Evolutionary conservation across 2,113 vertebrate species (phyloP).

Genomic region (Nibea coibor): DNA sequence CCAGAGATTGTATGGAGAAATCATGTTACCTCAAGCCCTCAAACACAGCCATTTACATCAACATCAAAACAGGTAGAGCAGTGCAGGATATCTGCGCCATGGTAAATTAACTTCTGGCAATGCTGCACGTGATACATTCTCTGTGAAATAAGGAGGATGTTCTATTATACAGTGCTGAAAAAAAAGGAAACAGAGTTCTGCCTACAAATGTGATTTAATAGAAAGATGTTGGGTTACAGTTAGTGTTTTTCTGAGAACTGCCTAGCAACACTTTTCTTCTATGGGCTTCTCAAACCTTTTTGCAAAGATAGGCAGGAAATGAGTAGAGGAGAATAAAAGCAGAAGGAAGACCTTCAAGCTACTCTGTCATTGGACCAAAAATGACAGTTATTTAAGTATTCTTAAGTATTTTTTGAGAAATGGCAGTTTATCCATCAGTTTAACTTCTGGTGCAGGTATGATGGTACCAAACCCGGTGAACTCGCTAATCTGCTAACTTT

Average conservation of each 20-base stretch:
- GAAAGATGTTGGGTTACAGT: constrained; percentile 11
- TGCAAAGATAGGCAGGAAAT: background rate
- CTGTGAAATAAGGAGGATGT: constrained; percentile 48
- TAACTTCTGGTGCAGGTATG: background rate
- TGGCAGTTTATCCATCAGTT: background rate
- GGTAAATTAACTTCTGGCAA: constrained; percentile 64
- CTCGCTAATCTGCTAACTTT: no score
- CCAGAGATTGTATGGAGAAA: constrained; percentile 69
- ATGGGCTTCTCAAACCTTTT: background rate
- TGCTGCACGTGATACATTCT: constrained; percentile 27
- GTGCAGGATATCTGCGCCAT: constrained; percentile 28
- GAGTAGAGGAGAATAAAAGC: background rate
- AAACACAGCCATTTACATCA: constrained; percentile 71
- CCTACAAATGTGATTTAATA: constrained; percentile 26
- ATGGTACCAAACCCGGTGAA: background rate
- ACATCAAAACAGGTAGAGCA: constrained; percentile 63
- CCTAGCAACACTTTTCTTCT: constrained; percentile 20
- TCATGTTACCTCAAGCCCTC: constrained; percentile 69
- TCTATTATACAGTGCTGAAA: constrained; percentile 20
- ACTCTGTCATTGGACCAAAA: no score
- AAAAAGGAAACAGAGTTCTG: constrained; percentile 12
- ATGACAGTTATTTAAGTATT: no score
- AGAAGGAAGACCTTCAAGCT: no score
- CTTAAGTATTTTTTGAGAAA: background rate
- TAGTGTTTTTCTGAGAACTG: constrained; percentile 23